These are phyloP conservation scores for Hermetia illucens DNA, from an alignment of 1,140 invertebrate species.

Conservation along the genomic window DNA sequence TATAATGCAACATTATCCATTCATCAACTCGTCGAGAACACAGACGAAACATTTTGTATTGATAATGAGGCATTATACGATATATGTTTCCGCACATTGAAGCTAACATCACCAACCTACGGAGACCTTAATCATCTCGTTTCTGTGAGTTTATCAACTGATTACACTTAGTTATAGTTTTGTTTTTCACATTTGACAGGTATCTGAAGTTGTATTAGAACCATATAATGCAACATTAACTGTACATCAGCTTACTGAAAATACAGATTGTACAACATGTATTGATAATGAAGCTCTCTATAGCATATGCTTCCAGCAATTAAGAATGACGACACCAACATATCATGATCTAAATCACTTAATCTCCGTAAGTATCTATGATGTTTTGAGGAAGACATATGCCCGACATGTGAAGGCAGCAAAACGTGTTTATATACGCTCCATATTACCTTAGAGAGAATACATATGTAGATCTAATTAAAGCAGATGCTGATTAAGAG, in stretches of 20 bases:
- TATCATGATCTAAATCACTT: constrained; percentile 64
- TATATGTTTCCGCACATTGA: constrained; percentile 84
- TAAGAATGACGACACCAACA: constrained; percentile 61
- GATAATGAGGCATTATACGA: constrained; percentile 88
- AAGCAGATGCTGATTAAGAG: too few species aligned
- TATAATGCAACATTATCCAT: constrained; percentile 85
- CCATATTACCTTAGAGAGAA: too few species aligned
- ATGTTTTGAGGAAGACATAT: too few species aligned
- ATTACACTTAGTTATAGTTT: not conserved
- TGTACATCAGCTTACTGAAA: constrained; percentile 65
- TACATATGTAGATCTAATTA: too few species aligned
- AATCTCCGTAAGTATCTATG: constrained; percentile 46
- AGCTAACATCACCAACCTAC: constrained; percentile 76
- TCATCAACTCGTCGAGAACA: constrained; percentile 79
- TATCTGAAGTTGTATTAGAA: constrained; percentile 55
- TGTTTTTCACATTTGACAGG: constrained; percentile 30
- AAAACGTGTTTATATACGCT: too few species aligned
- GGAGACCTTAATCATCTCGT: constrained; percentile 74
- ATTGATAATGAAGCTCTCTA: constrained; percentile 54
- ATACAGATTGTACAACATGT: constrained; percentile 56
- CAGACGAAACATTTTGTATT: constrained; percentile 78
- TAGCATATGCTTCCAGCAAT: constrained; percentile 47
- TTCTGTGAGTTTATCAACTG: constrained; percentile 36
- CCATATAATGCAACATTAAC: constrained; percentile 72
- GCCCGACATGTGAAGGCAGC: too few species aligned